Base-by-base conservation (phyloP, 2,797 vertebrate species). In the Bucorvus abyssinicus region DNA sequence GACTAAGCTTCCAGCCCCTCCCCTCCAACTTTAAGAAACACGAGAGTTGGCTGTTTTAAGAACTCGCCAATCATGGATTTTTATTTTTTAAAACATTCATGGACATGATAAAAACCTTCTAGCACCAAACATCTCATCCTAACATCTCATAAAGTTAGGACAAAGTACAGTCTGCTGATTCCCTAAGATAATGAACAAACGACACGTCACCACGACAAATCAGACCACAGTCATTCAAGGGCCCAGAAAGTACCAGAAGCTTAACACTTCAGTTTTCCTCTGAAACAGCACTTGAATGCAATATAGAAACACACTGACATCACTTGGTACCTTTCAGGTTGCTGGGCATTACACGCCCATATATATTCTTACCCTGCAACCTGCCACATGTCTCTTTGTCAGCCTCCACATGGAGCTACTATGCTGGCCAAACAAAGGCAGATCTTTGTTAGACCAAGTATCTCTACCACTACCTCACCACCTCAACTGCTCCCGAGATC, bases 401-500 rank as follows among this genome's bases (percentile, higher is more conserved):
- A 76, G 30, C 26, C 29, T 84, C 50, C 52, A 64, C 56, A 22
- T 7, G n/a, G 64, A 90, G 22, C 26, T 68, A 7, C 61, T 84
- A 5, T 9, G 20, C 45, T 82, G 73, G 75, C n/a, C 90, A 67
- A 68, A 89, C n/a, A 60, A 84, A 87, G 77, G 42, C n/a, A 79
- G 52, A 44, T 36, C 84, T 89, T 79, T 73, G 84, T 83, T 56
- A 49, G 70, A 87, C 59, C 63, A n/a, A 76, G 32, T 14, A 40
- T 38, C 38, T 93, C 95, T 78, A 84, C 23, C 24, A 91, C 87
- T 84, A 71, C 93, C 93, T 95, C 90, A 89, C 24, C 60, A 93
- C 93, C 90, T 94, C 45, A 89, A 86, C 73, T 64, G 94, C 76
- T 97, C 52, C 92, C 0, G 36, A 93, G 67, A 56, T 92, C 77